phyloP scores from a whole-genome alignment of 2,113 vertebrate genomes.

The Aspiorhynchus laticeps region DNA sequence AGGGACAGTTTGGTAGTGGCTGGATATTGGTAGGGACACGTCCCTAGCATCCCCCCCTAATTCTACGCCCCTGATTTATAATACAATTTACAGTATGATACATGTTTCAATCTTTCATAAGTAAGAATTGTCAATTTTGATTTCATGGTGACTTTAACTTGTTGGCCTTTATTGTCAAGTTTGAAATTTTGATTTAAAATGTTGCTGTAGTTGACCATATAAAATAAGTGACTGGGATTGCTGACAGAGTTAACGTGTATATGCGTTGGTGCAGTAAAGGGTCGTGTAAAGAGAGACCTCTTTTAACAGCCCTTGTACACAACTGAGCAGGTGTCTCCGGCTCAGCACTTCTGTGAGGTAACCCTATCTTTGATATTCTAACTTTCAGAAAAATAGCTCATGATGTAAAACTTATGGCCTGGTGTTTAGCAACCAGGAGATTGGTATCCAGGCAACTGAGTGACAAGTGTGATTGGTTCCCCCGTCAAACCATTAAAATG shows the following conservation, averaged over 20 bases:
- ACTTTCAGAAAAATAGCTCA: slow-evolving; percentile 94
- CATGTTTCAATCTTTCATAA: background rate
- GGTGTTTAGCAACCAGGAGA: slow-evolving; percentile 82
- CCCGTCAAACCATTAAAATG: slow-evolving; percentile 77
- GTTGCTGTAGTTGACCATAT: background rate
- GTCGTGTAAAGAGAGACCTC: slow-evolving; percentile 56
- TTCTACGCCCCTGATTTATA: too few relatives aligned
- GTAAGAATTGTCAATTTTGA: background rate
- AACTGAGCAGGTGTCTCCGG: slow-evolving; percentile 77
- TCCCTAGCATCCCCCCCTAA: too few relatives aligned
- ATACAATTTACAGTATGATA: too few relatives aligned
- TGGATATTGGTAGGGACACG: too few relatives aligned
- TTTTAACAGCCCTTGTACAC: slow-evolving; percentile 53
- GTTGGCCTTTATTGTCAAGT: background rate
- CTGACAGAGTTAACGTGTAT: background rate
- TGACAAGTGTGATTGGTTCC: slow-evolving; percentile 80
- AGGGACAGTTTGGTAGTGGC: too few relatives aligned
- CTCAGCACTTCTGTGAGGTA: slow-evolving; percentile 86
- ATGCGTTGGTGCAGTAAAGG: slow-evolving; percentile 29
- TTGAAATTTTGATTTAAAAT: background rate
- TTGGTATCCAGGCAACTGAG: slow-evolving; percentile 74
- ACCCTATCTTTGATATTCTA: slow-evolving; percentile 87
- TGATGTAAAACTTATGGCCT: slow-evolving; percentile 93
- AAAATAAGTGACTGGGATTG: background rate
- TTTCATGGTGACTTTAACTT: background rate